Base-by-base conservation (phyloP, 1,140 invertebrate genomes). In the Diachasmimorpha longicaudata region DNA sequence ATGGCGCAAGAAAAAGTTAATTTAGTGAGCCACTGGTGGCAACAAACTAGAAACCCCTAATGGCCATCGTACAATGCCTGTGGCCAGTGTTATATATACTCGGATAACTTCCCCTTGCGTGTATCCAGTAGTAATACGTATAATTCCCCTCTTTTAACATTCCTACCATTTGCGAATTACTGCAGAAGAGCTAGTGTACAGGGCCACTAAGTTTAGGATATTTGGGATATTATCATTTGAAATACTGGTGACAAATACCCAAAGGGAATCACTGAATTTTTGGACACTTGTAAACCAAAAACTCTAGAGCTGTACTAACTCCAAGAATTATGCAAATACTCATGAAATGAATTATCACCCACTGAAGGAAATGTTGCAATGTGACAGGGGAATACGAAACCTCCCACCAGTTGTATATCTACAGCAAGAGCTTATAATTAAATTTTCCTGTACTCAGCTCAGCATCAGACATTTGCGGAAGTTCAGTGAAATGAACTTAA, bases 21-120 rank as follows among this genome's bases (percentile, higher is more conserved):
- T 88, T 88, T 87, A 88, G 86, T 87, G 82, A 87, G 87, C 86
- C 82, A 88, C 86, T 88, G 81, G 82, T 72, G 82, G 83, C 80
- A 81, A 66, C 74, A 84, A 81, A 80, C 80, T 81, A 55, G 80
- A 86, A 83, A 85, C 84, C 85, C 83, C 84, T 88, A 88, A 88
- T 88, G 86, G 86, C 85, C 85, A 86, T 86, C 83, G 83, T 31
- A 68, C 85, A 80, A 83, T 83, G 85, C 82, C 83, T 85, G 82
- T 81, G 83, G 81, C 81, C 78, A 83, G 81, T 83, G 77, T 84
- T 82, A 52, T 48, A 48, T 48, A 72, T 79, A 78, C 79, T 74
- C 73, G 44, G 78, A 75, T 55, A 72, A 13, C 31, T 70, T 14
- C 23, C 75, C 72, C 71, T 74, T 36, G 67, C 76, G 42, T 44